Conservation (phyloP, 1,140 invertebrate species). For the Oryzaephilus surinamensis region DNA sequence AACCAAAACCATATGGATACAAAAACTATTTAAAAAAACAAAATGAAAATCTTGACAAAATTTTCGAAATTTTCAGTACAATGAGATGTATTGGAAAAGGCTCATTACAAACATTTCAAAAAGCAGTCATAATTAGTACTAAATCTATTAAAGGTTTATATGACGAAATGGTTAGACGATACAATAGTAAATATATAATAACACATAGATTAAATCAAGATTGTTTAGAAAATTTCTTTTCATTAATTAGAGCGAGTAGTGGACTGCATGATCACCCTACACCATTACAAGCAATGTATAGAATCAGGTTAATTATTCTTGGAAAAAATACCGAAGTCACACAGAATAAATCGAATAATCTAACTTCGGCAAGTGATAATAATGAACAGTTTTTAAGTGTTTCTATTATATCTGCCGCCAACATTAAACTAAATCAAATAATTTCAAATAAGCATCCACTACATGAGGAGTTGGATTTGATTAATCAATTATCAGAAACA, state of each 20-base stretch:
- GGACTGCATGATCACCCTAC: constrained; percentile 8
- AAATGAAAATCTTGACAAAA: constrained; percentile 4
- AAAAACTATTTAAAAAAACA: constrained; percentile 6
- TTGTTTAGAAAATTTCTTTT: constrained; percentile 6
- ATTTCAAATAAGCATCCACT: no score
- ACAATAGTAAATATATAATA: background rate
- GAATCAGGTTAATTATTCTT: constrained; percentile 6
- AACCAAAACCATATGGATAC: constrained; percentile 11
- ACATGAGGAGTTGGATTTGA: no score
- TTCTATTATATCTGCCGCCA: no score
- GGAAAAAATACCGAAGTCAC: constrained; percentile 6
- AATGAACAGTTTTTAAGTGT: no score
- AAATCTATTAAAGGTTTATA: constrained; percentile 2
- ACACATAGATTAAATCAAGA: constrained; percentile 5
- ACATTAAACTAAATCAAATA: no score
- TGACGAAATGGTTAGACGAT: background rate
- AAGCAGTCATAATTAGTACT: background rate
- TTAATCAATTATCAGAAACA: no score
- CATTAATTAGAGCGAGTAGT: background rate
- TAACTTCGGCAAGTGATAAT: no score
- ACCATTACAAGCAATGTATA: constrained; percentile 6
- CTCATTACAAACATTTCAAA: constrained; percentile 5
- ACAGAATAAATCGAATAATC: no score
- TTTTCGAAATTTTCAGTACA: constrained; percentile 1
- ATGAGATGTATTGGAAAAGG: constrained; percentile 9